A percentile compares a stretch with the other conserved stretches of the same genome.
Evolutionary conservation across 2,888 invertebrate species (phyloP).

Genomic region (Rhagium mordax): DNA sequence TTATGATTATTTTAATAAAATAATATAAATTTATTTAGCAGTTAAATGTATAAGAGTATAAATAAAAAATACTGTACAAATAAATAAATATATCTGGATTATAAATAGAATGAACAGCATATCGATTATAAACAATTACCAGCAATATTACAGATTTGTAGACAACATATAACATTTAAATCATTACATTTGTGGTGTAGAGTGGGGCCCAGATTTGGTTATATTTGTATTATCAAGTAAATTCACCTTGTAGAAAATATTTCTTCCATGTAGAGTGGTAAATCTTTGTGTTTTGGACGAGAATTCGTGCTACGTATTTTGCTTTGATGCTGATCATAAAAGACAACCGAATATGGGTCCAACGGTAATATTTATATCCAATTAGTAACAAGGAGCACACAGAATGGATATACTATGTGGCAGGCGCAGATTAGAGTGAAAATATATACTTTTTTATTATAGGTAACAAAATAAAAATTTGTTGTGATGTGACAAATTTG

Average conservation of each 20-base stretch:
- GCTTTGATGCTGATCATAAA: neutral
- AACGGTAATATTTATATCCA: slow-evolving; percentile 20
- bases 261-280: slow-evolving; percentile 15
- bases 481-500: slow-evolving; percentile 57
- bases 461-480: slow-evolving; percentile 54
- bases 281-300: neutral
- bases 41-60: slow-evolving; percentile 59
- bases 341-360: slow-evolving; percentile 1
- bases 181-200: slow-evolving; percentile 60
- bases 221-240: neutral
- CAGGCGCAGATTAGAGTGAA: slow-evolving; percentile 59
- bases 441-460: slow-evolving; percentile 55
- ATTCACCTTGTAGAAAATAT: slow-evolving; percentile 36
- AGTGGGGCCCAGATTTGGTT: neutral
- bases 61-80: slow-evolving; percentile 61
- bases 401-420: slow-evolving; percentile 59
- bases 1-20: slow-evolving; percentile 56
- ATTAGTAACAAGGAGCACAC: slow-evolving; percentile 57
- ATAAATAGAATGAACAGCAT: slow-evolving; percentile 61
- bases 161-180: slow-evolving; percentile 69
- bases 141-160: slow-evolving; percentile 63
- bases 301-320: neutral
- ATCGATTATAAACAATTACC: slow-evolving; percentile 65
- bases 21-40: slow-evolving; percentile 63
- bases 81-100: slow-evolving; percentile 59